Evolutionary conservation across 2,888 invertebrate species (phyloP).

Genomic region (Agrotis clavis): DNA sequence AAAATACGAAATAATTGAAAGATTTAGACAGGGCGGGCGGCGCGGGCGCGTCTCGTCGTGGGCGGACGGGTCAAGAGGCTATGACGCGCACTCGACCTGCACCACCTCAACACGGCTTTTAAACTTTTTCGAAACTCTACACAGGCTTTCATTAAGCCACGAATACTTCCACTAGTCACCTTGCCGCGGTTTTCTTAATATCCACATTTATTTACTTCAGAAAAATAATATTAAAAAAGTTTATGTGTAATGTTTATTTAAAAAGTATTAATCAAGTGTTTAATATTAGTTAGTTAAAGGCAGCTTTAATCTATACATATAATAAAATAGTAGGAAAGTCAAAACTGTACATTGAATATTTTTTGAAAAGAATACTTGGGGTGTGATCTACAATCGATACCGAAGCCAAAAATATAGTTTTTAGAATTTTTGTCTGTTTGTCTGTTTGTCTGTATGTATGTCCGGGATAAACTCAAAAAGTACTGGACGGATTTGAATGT

Average conservation of each 20-base stretch:
- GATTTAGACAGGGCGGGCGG: slow-evolving; percentile 59
- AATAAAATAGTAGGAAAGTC: too few species aligned
- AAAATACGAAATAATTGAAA: slow-evolving; percentile 62
- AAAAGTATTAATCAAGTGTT: neutral
- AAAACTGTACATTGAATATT: too few species aligned
- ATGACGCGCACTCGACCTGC: slow-evolving; percentile 85
- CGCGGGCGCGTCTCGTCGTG: slow-evolving; percentile 58
- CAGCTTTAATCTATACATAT: too few species aligned
- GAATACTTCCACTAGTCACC: slow-evolving; percentile 73
- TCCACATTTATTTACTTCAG: slow-evolving; percentile 61
- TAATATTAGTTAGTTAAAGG: too few species aligned
- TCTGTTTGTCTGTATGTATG: too few species aligned
- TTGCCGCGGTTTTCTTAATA: slow-evolving; percentile 71
- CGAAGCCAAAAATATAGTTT: too few species aligned
- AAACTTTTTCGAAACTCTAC: slow-evolving; percentile 84
- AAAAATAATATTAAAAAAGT: slow-evolving; percentile 25
- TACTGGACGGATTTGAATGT: too few species aligned
- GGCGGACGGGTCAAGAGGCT: slow-evolving; percentile 84
- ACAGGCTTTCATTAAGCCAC: slow-evolving; percentile 84
- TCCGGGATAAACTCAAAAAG: too few species aligned
- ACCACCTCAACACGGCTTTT: slow-evolving; percentile 82
- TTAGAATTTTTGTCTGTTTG: too few species aligned
- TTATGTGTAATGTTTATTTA: neutral
- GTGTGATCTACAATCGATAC: too few species aligned
- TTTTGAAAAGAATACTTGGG: too few species aligned